Evolutionary conservation across 2,888 invertebrate genomes (phyloP).

Genomic region (Agonopterix alstromeriana): DNA sequence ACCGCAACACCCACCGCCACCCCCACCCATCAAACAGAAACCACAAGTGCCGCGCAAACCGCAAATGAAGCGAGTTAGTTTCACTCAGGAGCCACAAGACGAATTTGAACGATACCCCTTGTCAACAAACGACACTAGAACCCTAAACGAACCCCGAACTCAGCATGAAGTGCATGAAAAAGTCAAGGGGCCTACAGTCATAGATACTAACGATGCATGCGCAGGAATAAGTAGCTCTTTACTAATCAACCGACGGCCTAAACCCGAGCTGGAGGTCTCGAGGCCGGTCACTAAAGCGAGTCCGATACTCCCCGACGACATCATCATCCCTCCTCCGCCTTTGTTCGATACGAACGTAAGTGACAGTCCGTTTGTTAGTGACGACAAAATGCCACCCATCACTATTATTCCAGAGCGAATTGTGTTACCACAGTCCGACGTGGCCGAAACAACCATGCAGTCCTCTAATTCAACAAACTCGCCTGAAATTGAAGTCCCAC

Average conservation of each 20-base stretch:
- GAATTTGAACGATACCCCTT: slow-evolving; percentile 32
- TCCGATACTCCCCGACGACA: slow-evolving; percentile 56
- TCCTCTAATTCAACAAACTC: slow-evolving; percentile 59
- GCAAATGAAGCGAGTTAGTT: slow-evolving; percentile 71
- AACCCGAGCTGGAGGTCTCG: slow-evolving; percentile 41
- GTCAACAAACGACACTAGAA: slow-evolving; percentile 36
- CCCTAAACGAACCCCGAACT: slow-evolving; percentile 22
- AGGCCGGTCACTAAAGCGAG: slow-evolving; percentile 43
- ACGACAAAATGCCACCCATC: slow-evolving; percentile 48
- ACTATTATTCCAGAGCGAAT: slow-evolving; percentile 57
- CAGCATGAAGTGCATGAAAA: slow-evolving; percentile 53
- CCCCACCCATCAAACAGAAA: slow-evolving; percentile 53
- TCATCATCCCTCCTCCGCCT: slow-evolving; percentile 71
- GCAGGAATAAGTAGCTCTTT: slow-evolving; percentile 42
- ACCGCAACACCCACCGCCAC: slow-evolving; percentile 40
- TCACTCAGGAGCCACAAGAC: slow-evolving; percentile 50
- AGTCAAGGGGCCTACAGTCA: slow-evolving; percentile 25
- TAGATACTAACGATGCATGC: slow-evolving; percentile 70
- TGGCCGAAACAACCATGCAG: slow-evolving; percentile 68
- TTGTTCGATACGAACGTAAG: slow-evolving; percentile 64
- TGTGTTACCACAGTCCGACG: slow-evolving; percentile 52
- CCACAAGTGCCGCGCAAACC: slow-evolving; percentile 70
- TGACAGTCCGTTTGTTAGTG: slow-evolving; percentile 41
- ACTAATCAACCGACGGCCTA: slow-evolving; percentile 57
- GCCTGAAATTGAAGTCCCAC: slow-evolving; percentile 59